Conservation (phyloP, 1,140 invertebrate genomes). For the Trichogramma pretiosum region DNA sequence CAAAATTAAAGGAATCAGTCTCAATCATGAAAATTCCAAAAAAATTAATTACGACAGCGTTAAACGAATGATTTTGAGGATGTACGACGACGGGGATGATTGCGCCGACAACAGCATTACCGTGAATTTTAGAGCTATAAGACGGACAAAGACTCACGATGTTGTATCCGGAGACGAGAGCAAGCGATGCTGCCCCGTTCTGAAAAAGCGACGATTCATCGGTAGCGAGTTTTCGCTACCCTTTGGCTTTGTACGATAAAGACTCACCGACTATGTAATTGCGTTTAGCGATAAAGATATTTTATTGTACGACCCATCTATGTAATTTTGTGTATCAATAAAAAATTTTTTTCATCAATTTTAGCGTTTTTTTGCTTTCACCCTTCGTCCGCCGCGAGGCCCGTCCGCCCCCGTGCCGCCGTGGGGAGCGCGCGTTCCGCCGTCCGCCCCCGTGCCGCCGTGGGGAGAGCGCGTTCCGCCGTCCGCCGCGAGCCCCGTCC, state of each 20-base stretch:
- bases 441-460: too few species aligned
- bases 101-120: background rate
- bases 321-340: too few species aligned
- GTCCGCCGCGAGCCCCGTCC: background rate
- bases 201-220: background rate
- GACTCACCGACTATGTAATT: background rate
- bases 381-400: too few species aligned
- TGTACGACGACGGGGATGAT: background rate
- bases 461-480: background rate
- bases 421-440: too few species aligned
- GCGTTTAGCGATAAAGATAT: too few species aligned
- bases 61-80: background rate
- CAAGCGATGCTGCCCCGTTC: background rate
- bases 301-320: too few species aligned
- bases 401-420: too few species aligned
- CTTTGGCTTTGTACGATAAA: background rate
- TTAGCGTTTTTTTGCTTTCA: too few species aligned
- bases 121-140: background rate
- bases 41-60: background rate
- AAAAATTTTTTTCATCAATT: too few species aligned
- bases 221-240: background rate
- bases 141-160: background rate
- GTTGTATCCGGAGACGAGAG: background rate
- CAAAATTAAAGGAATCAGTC: slow-evolving; percentile 20
- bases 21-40: slow-evolving; percentile 12